phyloP scores from a whole-genome alignment of 1,140 invertebrate species.

The Proctacanthus coquilletti region DNA sequence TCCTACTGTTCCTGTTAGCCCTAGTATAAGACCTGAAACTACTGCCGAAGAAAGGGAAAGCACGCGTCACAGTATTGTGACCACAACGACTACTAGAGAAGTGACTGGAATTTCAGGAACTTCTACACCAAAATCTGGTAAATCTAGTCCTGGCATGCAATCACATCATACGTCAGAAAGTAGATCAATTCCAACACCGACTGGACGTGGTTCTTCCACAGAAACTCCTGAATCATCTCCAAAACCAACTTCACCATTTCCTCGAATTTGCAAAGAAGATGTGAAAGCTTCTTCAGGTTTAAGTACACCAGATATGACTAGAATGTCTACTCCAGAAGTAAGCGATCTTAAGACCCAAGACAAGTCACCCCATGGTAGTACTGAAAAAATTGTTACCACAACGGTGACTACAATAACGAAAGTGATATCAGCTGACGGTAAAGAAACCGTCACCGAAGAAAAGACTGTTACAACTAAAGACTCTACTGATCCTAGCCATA shows the following conservation, averaged over 20 bases:
- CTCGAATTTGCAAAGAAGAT: conserved; percentile 24
- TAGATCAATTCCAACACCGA: conserved; percentile 27
- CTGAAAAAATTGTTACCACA: conserved; percentile 26
- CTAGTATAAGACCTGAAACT: conserved; percentile 15
- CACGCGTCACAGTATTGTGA: too few relatives aligned
- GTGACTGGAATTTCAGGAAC: conserved; percentile 18
- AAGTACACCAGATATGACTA: conserved; percentile 2
- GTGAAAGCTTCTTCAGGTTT: conserved; percentile 9
- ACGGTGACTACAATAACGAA: conserved; percentile 28
- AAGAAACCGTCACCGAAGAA: conserved; percentile 26
- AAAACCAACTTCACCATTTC: conserved; percentile 28
- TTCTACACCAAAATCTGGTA: conserved; percentile 25
- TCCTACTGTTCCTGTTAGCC: conserved; percentile 26
- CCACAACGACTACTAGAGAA: conserved; percentile 10
- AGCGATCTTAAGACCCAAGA: conserved; percentile 23
- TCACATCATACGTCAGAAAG: conserved; percentile 19
- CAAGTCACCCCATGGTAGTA: conserved; percentile 20
- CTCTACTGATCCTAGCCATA: conserved; percentile 23
- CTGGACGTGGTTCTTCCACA: conserved; percentile 22
- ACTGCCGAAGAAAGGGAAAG: too few relatives aligned
- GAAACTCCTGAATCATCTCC: conserved; percentile 28
- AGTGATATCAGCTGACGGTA: conserved; percentile 25
- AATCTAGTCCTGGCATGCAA: conserved; percentile 25
- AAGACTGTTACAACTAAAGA: conserved; percentile 27
- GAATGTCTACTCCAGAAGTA: conserved; percentile 13